Base-by-base conservation (phyloP, 1,140 invertebrate species). In the Sminthurinus signatus region DNA sequence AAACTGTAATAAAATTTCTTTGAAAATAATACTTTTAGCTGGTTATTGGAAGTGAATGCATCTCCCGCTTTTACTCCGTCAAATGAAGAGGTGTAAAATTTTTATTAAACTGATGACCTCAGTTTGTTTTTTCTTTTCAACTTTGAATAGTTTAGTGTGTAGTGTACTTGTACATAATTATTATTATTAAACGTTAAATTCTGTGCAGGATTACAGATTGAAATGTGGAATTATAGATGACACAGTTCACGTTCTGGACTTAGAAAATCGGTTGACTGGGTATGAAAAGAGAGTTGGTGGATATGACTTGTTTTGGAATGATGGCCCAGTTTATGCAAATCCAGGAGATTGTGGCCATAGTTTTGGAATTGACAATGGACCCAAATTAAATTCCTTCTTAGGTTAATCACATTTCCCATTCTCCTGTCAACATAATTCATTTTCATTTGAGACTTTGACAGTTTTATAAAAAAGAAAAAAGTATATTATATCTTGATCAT, bases 11-110 rank as follows among this genome's bases (percentile, higher is more conserved):
- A n/a, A n/a, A n/a, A 36, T 36, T 36, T 36, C 32, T 25, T 48
- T n/a, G 8, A 19, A 48, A 48, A 48, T 48, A 48, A 8, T n/a
- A 4, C 25, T 54, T 39, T 12, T 32, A 75, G 74, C n/a, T 86
- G 84, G 83, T 72, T 86, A 17, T 73, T 85, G 39, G 85, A 86
- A 73, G 77, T 81, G 42, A 86, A 86, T 73, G 79, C 85, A 15
- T 84, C 83, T 19, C 85, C 85, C 0, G 81, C 83, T 27, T 73
- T 86, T 50, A 80, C 79, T 2, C 78, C 81, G n/a, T 84, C 83
- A 1, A 83, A 82, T 57, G 76, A 76, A 27, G 80, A 80, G 64
- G n/a, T n/a, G n/a, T n/a, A n/a, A n/a, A n/a, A n/a, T n/a, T n/a
- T n/a, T n/a, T n/a, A n/a, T n/a, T n/a, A n/a, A n/a, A n/a, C n/a